These are phyloP conservation scores for Brachyhypopomus gauderio DNA, from an alignment of 2,113 vertebrate genomes.

Conservation along the genomic window DNA sequence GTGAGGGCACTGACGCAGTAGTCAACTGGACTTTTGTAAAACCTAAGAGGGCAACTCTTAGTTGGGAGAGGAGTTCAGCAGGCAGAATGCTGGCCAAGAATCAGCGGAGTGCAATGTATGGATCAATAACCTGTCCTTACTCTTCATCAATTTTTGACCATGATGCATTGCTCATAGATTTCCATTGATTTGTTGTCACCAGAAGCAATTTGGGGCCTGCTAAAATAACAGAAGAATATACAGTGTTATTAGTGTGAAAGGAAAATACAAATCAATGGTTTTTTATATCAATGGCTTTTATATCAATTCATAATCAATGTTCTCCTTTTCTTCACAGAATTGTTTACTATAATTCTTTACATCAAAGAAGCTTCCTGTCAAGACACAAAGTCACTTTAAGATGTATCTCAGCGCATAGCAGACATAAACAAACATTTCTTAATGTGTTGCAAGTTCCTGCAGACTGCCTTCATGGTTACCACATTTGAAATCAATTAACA, in stretches of 20 bases:
- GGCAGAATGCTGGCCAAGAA: not conserved
- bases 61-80: not conserved
- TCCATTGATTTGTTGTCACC: conserved; percentile 59
- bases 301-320: conserved; percentile 50
- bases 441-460: too few relatives aligned
- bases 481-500: too few relatives aligned
- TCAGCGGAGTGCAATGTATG: conserved; percentile 2
- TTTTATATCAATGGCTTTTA: conserved; percentile 55
- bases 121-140: conserved; percentile 64
- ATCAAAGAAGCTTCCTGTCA: too few relatives aligned
- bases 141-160: conserved; percentile 61
- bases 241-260: conserved; percentile 46
- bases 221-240: conserved; percentile 54
- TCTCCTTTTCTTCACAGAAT: not conserved
- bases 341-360: not conserved
- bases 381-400: too few relatives aligned
- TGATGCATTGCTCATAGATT: conserved; percentile 62
- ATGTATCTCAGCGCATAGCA: too few relatives aligned
- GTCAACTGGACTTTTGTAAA: not conserved
- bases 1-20: not conserved
- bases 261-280: conserved; percentile 49
- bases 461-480: too few relatives aligned
- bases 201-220: conserved; percentile 58
- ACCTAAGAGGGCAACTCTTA: not conserved
- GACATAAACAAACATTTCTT: too few relatives aligned